Evolutionary conservation across 37 sponge, comb jelly and placozoan genomes (phyloP).

Genomic region (Hormiphora californensis): DNA sequence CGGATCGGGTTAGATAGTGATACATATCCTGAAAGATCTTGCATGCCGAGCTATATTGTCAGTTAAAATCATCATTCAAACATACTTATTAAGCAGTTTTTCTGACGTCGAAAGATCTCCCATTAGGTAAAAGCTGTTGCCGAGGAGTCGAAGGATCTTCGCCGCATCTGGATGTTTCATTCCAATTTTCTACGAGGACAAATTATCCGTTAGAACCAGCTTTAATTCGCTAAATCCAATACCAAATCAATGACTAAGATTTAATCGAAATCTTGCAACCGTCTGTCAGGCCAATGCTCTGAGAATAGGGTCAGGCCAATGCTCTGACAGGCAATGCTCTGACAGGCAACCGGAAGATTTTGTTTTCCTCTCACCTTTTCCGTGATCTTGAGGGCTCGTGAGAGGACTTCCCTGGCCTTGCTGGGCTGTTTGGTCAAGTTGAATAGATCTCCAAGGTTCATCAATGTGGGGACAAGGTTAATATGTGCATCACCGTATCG

Average conservation of each 20-base stretch:
- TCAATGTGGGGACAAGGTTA: conserved; percentile 47
- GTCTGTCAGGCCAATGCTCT: no score
- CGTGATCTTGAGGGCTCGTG: conserved; percentile 26
- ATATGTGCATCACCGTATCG: conserved; percentile 34
- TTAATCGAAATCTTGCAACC: no score
- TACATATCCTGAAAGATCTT: no score
- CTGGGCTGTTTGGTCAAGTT: conserved; percentile 42
- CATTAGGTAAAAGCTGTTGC: conserved; percentile 50
- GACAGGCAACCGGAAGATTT: no score
- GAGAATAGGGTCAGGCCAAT: no score
- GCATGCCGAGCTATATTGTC: no score
- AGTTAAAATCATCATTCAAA: no score
- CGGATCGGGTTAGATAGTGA: not conserved
- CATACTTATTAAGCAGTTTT: conserved; percentile 48
- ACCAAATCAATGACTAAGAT: no score
- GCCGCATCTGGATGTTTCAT: conserved; percentile 53
- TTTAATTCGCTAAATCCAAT: no score
- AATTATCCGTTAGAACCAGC: no score
- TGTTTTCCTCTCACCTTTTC: conserved; percentile 42
- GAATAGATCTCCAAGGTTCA: conserved; percentile 53
- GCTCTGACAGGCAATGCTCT: no score
- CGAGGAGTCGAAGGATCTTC: conserved; percentile 33
- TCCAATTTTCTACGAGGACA: conserved; percentile 50
- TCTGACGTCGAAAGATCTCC: conserved; percentile 48
- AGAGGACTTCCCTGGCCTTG: conserved; percentile 33